A percentile compares a stretch with the other conserved stretches of the same genome.
Evolutionary conservation across 2,797 vertebrate species (phyloP).

Genomic region (Spinus pinus): DNA sequence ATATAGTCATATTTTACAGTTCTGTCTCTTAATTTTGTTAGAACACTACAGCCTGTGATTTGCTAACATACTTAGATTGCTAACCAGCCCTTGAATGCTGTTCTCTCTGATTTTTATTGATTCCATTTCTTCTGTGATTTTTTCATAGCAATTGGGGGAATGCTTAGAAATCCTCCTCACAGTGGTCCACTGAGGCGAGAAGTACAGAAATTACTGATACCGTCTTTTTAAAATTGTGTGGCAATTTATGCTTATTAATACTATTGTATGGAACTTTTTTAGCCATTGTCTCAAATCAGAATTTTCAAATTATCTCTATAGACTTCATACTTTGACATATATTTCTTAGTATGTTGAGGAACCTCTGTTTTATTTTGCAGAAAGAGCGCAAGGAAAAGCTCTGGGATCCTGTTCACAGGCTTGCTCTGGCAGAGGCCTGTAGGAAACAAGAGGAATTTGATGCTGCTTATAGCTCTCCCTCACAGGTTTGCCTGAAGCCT

Average conservation of each 20-base stretch:
- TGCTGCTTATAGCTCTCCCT: conserved; percentile 80
- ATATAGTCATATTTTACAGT: background rate
- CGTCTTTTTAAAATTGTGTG: background rate
- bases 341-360: background rate
- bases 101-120: background rate
- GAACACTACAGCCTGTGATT: background rate
- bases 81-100: background rate
- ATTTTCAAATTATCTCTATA: background rate
- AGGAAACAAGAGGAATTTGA: conserved; percentile 93
- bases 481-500: conserved; percentile 80
- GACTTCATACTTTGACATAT: background rate
- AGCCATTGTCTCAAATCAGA: background rate
- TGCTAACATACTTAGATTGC: background rate
- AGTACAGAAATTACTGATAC: background rate
- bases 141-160: background rate
- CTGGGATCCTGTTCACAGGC: conserved; percentile 93
- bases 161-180: background rate
- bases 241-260: background rate
- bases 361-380: conserved; percentile 67
- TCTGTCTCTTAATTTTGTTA: background rate
- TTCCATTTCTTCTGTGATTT: background rate
- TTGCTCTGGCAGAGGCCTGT: conserved; percentile 89
- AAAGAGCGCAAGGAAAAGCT: conserved; percentile 97
- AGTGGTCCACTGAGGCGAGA: background rate
- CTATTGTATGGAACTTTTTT: background rate